Base-by-base conservation (phyloP, 2,113 vertebrate species). In the Callocephalon fimbriatum region DNA sequence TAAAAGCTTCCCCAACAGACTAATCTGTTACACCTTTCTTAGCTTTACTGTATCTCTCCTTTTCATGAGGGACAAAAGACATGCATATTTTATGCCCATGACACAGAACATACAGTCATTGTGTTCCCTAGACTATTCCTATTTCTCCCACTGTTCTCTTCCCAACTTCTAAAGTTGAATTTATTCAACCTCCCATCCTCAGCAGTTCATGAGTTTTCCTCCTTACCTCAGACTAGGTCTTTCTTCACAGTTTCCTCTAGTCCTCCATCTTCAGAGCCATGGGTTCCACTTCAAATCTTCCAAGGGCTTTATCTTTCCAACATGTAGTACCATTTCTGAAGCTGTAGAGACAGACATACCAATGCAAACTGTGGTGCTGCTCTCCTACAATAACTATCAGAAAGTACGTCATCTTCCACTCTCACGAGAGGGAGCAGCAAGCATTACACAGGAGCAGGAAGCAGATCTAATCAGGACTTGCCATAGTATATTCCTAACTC, bases 141-240 rank as follows among this genome's bases (percentile, higher is more conserved):
- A 7, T 23, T 66, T 17, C 18, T 91, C 21, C 22, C 19, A 12
- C 22, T 5, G 18, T 61, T 88, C 68, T 42, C 66, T 45, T 74
- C n/a, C 47, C 38, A 48, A 6, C 47, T 53, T 78, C 9, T 48
- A n/a, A 67, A 83, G 10, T 25, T 58, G 56, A 58, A 58, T 58
- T 35, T 35, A 58, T 58, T 35, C 21, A 58, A 35, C 48, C 19
- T 75, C 53, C 86, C 37, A 18, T 65, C 84, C 62, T 72, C 35
- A 71, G 31, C 56, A 67, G 17, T 42, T 38, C 5, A 18, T 7
- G 20, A 4, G 2, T 42, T 67, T 51, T 66, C 62, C 45, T 67
- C 63, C 92, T 93, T 90, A 95, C 88, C 92, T 90, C 74, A 73
- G 58, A 66, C 13, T 56, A 90, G 25, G 17, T 62, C 47, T 82